Evolutionary conservation across 2,113 vertebrate species (phyloP), one percentile per base, ranked within the genome.

Genomic region (Hystrix cristata): DNA sequence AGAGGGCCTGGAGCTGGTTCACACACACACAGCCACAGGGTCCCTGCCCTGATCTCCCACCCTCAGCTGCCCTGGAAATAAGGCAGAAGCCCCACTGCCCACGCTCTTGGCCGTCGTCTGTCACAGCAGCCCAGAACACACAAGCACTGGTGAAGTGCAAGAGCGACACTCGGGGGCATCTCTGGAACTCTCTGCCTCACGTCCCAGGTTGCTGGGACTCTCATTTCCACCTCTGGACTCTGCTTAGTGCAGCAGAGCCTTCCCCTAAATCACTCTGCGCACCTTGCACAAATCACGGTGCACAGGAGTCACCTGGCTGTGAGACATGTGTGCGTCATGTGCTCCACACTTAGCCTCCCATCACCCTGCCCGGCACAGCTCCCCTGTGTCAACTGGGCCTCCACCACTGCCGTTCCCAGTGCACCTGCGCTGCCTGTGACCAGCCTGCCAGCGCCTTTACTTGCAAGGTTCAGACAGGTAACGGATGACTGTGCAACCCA

Each of bases 311-410:
- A 16, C 8, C 4, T 4, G 43, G 53, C 5, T 29, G 34, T 8
- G 29, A n/a, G 69, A 46, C 53, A 31, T 23, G 38, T 0, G 0
- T n/a, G 60, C 4, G 8, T 11, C 38, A 14, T 0, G 14, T 14
- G 7, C 25, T 8, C 72, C 13, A 29, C 18, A 51, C 38, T 25
- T 38, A 21, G 8, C 5, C 18, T 8, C 1, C 72, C 31, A n/a
- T 31, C 43, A 5, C 7, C n/a, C 38, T 25, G 18, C 11, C 74
- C 18, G 5, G 21, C 23, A 23, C 23, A 19, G 34, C 87, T 59
- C 29, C 25, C 23, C 59, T 29, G 38, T 8, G 9, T 5, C 7
- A 9, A 53, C 7, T 0, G 59, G 59, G 11, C 27, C 53, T 0
- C 8, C 13, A 31, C n/a, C 11, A 9, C 65, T 25, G 46, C 21